phyloP scores from a whole-genome alignment of 1,140 invertebrate species.

The Stegodyphus mimosarum region DNA sequence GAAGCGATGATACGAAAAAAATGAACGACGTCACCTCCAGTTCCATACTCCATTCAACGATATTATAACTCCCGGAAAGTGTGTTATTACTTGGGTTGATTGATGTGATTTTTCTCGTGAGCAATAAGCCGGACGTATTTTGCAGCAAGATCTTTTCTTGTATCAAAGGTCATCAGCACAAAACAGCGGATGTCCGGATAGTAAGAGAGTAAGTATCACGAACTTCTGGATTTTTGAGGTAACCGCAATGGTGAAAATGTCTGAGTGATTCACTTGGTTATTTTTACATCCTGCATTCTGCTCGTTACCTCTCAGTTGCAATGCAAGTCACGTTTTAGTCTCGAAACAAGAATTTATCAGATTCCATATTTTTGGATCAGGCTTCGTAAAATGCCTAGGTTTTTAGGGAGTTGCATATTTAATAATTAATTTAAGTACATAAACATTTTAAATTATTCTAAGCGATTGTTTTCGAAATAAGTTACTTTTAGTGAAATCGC shows the following conservation, averaged over 20 bases:
- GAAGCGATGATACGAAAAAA: too few relatives aligned
- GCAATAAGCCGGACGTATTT: neutral
- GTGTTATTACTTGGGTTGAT: slow-evolving; percentile 25
- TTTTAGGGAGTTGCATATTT: too few relatives aligned
- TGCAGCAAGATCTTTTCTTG: neutral
- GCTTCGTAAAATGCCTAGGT: too few relatives aligned
- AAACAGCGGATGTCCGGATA: slow-evolving; percentile 11
- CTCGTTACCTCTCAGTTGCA: too few relatives aligned
- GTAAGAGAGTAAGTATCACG: slow-evolving; percentile 16
- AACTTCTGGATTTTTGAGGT: neutral
- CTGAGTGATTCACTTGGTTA: slow-evolving; percentile 2
- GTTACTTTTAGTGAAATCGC: too few relatives aligned
- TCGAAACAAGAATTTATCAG: too few relatives aligned
- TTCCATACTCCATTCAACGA: neutral
- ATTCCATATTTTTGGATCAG: too few relatives aligned
- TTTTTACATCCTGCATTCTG: neutral
- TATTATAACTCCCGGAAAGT: slow-evolving; percentile 24
- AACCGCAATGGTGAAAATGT: slow-evolving; percentile 7
- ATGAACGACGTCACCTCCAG: slow-evolving; percentile 12
- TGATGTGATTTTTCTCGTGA: slow-evolving; percentile 10
- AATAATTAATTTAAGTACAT: too few relatives aligned
- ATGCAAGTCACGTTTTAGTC: too few relatives aligned
- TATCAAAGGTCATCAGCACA: slow-evolving; percentile 21
- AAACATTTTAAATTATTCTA: too few relatives aligned
- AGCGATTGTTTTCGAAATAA: too few relatives aligned